Base-by-base conservation (phyloP, 2,888 invertebrate genomes). In the Belgica antarctica region DNA sequence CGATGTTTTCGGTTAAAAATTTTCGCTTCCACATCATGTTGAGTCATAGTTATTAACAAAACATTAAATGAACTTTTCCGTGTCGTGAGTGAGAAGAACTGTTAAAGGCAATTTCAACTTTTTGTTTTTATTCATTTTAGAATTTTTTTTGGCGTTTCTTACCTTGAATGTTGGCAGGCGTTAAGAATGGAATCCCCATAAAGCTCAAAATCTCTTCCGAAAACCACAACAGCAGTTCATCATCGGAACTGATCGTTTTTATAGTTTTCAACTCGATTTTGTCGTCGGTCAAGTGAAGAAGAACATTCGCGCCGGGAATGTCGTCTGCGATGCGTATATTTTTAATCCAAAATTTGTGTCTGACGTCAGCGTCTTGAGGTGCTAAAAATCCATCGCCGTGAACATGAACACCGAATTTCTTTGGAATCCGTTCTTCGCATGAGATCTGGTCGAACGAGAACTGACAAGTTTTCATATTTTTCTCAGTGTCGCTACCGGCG, bases 91-190 rank as follows among this genome's bases (percentile, higher is more conserved):
- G 17, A 12, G 22, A 22, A 12, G 52, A 52, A 52, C 52, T 22
- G 52, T 52, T 52, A 41, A 52, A 22, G 52, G 7, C 52, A 52
- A 52, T 52, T 52, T 19, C 52, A 12, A 31, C 5, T 12, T 31
- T 31, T 8, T 8, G 12, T 31, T 31, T 31, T 15, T 52, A 22
- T 52, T 22, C 4, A 52, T 52, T 52, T 52, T 52, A 52, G 52
- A 52, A 52, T 22, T 22, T 19, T 19, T 52, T 19, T 7, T n/a
- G n/a, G n/a, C n/a, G n/a, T 5, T 52, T 73, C 76, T 77, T 79
- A 93, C 93, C 92, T 85, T 86, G 85, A 72, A 95, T 92, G 77
- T 95, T 90, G 2, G 81, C 81, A 0, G 90, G 90, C 15, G 88
- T 86, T 10, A 93, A 80, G 77, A 91, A 89, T 0, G 92, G 94